Conservation (phyloP, 2,797 vertebrate species). For the Sebastes nivosus region DNA sequence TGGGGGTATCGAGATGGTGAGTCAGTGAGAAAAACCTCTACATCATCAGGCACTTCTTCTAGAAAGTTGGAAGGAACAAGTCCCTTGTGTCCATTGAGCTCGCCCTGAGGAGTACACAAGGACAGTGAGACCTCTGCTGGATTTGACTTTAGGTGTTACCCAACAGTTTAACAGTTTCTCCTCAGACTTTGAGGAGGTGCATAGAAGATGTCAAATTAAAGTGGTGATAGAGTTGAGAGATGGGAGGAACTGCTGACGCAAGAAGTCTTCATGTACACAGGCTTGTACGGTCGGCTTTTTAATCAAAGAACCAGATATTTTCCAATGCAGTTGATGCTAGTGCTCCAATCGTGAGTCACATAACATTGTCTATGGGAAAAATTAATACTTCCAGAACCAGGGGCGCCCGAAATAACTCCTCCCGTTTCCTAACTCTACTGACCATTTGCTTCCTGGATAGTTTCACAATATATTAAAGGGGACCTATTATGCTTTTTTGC, state of each 20-base stretch:
- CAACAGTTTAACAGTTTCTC: background rate
- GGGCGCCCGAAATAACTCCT: background rate
- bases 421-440: background rate
- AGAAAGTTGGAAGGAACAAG: slow-evolving; percentile 99
- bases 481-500: background rate
- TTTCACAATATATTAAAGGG: background rate
- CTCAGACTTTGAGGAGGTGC: background rate
- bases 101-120: slow-evolving; percentile 83
- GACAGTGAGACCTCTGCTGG: slow-evolving; percentile 7
- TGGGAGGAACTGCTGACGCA: background rate
- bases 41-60: slow-evolving; percentile 99
- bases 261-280: background rate
- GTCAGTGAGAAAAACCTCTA: slow-evolving; percentile 96
- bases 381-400: background rate
- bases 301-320: background rate
- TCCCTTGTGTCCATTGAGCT: slow-evolving; percentile 97
- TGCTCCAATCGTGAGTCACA: background rate
- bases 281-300: background rate
- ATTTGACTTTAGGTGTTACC: background rate
- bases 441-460: background rate
- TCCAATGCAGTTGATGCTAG: background rate
- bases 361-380: background rate
- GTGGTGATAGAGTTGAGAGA: background rate
- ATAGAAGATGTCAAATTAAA: background rate
- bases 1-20: slow-evolving; percentile 86